Percentiles rank a stretch among this genome's conserved stretches.
These are phyloP conservation scores for Xyrichtys novacula DNA, from an alignment of 2,797 vertebrate genomes.

Conservation along the genomic window DNA sequence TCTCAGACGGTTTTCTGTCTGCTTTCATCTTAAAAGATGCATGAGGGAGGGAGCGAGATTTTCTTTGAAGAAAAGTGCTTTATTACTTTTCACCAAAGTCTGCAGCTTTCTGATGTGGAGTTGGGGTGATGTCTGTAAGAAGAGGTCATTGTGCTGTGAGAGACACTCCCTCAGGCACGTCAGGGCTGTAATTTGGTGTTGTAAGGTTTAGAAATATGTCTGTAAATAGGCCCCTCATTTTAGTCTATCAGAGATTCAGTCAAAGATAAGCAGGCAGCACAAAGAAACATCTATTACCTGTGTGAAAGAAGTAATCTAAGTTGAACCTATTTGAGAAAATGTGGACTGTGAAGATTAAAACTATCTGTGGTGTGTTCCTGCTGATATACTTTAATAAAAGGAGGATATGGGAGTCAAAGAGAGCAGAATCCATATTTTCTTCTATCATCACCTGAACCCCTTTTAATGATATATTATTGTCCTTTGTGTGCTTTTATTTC, in stretches of 20 bases:
- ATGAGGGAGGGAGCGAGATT: conserved; percentile 10
- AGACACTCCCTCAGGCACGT: conserved; percentile 33
- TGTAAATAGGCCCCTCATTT: conserved; percentile 14
- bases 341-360: conserved; percentile 47
- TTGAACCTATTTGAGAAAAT: conserved; percentile 26
- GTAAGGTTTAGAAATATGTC: conserved; percentile 36
- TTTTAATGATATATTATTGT: conserved; percentile 39
- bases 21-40: conserved; percentile 68
- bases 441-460: conserved; percentile 1
- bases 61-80: conserved; percentile 47
- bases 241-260: conserved; percentile 9
- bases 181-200: conserved; percentile 6
- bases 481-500: conserved; percentile 59
- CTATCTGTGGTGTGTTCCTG: conserved; percentile 51
- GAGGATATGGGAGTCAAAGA: conserved; percentile 19
- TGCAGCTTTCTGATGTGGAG: conserved; percentile 33
- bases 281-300: conserved; percentile 14
- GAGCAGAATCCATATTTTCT: conserved; percentile 8
- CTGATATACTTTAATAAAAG: conserved; percentile 20
- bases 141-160: conserved; percentile 57
- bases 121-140: conserved; percentile 55
- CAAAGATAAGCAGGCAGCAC: conserved; percentile 9
- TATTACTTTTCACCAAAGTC: conserved; percentile 57
- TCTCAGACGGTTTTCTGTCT: conserved; percentile 62
- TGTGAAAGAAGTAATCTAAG: conserved; percentile 25